Evolutionary conservation across 2,888 invertebrate genomes (phyloP), one percentile per base, ranked within the genome.

Genomic region (Lathronympha strigana): DNA sequence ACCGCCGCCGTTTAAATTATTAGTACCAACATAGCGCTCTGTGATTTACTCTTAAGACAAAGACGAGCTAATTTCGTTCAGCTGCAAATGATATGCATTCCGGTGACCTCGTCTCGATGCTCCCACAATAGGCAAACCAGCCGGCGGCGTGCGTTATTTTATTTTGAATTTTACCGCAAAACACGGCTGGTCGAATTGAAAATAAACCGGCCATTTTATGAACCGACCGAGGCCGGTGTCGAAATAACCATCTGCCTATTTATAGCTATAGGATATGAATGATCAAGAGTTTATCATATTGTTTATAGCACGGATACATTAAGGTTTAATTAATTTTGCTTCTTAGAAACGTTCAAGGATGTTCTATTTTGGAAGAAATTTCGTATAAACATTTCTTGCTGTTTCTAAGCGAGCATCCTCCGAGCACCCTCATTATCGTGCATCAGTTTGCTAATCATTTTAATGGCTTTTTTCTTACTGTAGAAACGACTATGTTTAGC

Each of bases 141-240:
- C 55, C 58, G 63, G 40, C 58, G 63, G 45, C 68, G 63, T 31
- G 45, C 61, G 62, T 63, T 58, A 68, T 70, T 71, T 78, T 78
- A 73, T 73, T 80, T 80, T 79, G 53, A 60, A 81, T 82, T 86
- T 85, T 80, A 79, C 76, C 77, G 76, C 77, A 81, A 78, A n/a
- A 78, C 77, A 76, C 72, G 74, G 79, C 78, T 81, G 75, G 82
- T 72, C 73, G 80, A 78, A 79, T 84, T 86, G 76, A 84, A 87
- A 87, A 87, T 85, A 88, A 88, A 86, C 84, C 74, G 75, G 72
- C 71, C 76, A 82, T 82, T 88, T 87, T 83, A 86, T 84, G 80
- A 82, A 85, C 80, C 75, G 67, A 67, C 73, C 78, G 83, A 84
- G 86, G 85, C 77, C 84, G 78, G 49, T 67, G 75, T 80, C 75